phyloP scores from a whole-genome alignment of 1,140 invertebrate genomes.

The Drosophila elegans region DNA sequence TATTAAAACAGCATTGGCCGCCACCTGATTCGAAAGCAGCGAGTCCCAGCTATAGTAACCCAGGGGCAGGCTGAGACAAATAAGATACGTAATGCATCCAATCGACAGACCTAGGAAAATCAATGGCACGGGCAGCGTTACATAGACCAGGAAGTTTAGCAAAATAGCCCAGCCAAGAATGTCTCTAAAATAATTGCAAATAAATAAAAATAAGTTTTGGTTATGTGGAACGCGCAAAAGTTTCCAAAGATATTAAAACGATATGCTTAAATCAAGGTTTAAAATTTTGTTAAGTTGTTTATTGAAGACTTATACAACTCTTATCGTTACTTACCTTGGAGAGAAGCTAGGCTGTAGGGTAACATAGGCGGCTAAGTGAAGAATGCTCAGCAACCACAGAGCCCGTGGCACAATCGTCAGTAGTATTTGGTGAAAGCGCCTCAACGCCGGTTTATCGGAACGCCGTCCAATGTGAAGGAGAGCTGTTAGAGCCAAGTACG shows the following conservation, averaged over 20 bases:
- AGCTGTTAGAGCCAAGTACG: conserved; percentile 59
- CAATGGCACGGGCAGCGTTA: conserved; percentile 91
- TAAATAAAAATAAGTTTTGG: no score
- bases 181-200: conserved; percentile 51
- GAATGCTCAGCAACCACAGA: conserved; percentile 58
- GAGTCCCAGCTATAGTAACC: conserved; percentile 85
- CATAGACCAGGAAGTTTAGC: conserved; percentile 94
- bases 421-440: conserved; percentile 53
- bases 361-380: conserved; percentile 64
- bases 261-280: no score
- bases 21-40: conserved; percentile 75
- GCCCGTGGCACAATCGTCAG: conserved; percentile 59
- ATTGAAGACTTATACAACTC: no score
- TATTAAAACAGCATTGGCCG: conserved; percentile 89
- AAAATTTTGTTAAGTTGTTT: no score
- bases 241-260: no score
- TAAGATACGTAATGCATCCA: conserved; percentile 86
- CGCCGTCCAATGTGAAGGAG: conserved; percentile 61
- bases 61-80: conserved; percentile 87
- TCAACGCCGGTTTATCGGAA: conserved; percentile 54
- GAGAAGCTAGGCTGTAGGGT: conserved; percentile 66
- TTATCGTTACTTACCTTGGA: conserved; percentile 51
- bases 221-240: no score
- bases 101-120: conserved; percentile 86
- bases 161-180: conserved; percentile 91